These are phyloP conservation scores for Temnothorax unifasciatus DNA, from an alignment of 2,888 invertebrate species.

Conservation along the genomic window DNA sequence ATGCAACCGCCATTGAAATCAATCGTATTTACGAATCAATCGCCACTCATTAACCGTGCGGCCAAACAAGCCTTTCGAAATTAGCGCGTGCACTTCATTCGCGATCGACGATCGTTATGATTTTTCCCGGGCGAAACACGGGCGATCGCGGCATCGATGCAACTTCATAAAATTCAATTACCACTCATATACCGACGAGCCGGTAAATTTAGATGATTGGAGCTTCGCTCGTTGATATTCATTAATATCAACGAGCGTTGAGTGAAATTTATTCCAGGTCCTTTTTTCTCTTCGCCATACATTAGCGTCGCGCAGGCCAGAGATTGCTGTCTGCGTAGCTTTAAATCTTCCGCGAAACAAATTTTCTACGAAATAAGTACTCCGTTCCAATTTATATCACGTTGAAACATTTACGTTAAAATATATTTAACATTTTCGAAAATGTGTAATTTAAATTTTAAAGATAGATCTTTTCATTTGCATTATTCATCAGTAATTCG, in stretches of 20 bases:
- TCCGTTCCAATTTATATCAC: background rate
- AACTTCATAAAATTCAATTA: constrained; percentile 75
- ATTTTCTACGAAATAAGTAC: background rate
- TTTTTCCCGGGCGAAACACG: constrained; percentile 63
- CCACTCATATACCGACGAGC: constrained; percentile 62
- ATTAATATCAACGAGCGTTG: constrained; percentile 38
- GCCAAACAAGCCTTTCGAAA: constrained; percentile 56
- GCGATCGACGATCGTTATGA: constrained; percentile 44
- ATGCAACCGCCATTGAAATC: background rate
- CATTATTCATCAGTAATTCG: background rate
- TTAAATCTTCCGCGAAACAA: constrained; percentile 15
- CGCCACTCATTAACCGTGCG: constrained; percentile 61
- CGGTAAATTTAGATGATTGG: constrained; percentile 66
- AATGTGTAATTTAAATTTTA: background rate
- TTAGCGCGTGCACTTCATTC: constrained; percentile 57
- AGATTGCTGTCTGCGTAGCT: background rate
- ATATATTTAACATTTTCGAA: background rate
- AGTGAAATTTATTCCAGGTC: constrained; percentile 15
- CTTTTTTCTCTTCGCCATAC: background rate
- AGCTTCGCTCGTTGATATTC: constrained; percentile 26
- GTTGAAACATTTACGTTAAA: background rate
- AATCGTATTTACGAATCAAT: constrained; percentile 30
- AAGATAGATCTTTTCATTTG: background rate
- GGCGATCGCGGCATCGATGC: constrained; percentile 49
- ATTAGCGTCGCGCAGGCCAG: background rate